Evolutionary conservation across 2,113 vertebrate species (phyloP), one percentile per base, ranked within the genome.

Genomic region (Pelvicachromis taeniatus): DNA sequence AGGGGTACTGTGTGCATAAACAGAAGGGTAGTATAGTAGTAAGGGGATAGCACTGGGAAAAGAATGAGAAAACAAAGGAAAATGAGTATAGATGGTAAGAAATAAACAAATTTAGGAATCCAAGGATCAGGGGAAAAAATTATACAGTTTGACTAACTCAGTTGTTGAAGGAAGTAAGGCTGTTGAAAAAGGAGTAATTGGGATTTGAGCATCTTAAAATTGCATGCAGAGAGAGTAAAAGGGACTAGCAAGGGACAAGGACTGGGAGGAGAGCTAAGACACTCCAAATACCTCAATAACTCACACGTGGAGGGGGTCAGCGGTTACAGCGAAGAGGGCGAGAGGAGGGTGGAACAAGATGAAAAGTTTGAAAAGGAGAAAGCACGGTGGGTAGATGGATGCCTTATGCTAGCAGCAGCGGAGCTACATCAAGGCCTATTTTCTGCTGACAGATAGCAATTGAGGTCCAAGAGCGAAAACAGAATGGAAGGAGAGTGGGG

Each of bases 371-470:
- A 83, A 53, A 82, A 78, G 61, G 8, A 17, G 70, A 86, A 56
- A 50, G 79, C 13, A 5, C 26, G 70, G 45, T 75, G 50, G 68
- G 11, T 31, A 53, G 77, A 63, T 52, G 17, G 84, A 81, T 38
- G 81, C 45, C 17, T 5, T 42, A 59, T 12, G 42, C 40, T 4
- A 19, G 54, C 61, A 16, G 58, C 61, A 77, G 84, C 52, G 5
- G 40, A 83, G 86, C 79, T 59, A 78, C 85, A 88, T 91, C 86
- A 81, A 81, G 77, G 61, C 31, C 79, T 59, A 82, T 86, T 88
- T 88, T 87, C 73, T 21, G 23, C 86, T 85, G 89, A 90, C 90
- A 77, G 85, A 90, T 85, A 85, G 85, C 88, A 85, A 88, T 88
- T 87, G 83, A 86, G 73, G 87, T 89, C 89, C 88, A 53, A 50